phyloP scores from a whole-genome alignment of 2,888 invertebrate species.

The Amblyjoppa proteus region DNA sequence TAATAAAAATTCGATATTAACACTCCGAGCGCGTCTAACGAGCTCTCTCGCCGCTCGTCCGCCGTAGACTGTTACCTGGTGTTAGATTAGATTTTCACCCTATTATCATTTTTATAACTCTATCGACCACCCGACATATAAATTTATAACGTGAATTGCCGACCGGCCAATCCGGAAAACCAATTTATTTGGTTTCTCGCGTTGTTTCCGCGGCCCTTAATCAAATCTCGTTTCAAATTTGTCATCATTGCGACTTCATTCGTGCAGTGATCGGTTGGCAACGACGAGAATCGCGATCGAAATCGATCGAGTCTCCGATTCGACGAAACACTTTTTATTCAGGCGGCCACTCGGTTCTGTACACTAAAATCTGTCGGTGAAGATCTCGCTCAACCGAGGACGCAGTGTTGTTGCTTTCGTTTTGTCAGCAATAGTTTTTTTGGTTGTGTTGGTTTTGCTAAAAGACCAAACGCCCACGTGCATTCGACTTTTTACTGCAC shows the following conservation, averaged over 20 bases:
- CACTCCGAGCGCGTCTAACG: conserved; percentile 19
- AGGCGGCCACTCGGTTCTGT: not conserved
- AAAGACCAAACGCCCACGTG: no score
- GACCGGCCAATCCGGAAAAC: not conserved
- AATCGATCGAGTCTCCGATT: not conserved
- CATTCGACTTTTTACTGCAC: no score
- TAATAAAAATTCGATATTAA: conserved; percentile 48
- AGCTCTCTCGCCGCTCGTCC: conserved; percentile 7
- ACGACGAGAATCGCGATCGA: not conserved
- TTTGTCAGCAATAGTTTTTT: no score
- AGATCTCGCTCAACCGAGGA: no score
- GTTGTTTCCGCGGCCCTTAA: not conserved
- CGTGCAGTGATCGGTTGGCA: not conserved
- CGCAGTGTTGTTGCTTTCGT: no score
- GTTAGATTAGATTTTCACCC: conserved; percentile 8
- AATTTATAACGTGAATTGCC: not conserved
- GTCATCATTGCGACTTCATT: not conserved
- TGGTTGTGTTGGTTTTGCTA: no score
- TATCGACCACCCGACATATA: not conserved
- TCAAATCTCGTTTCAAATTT: not conserved
- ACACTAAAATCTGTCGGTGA: no score
- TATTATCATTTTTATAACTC: conserved; percentile 20
- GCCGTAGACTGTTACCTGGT: conserved; percentile 12
- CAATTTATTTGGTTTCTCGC: not conserved
- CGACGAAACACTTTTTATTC: not conserved